phyloP scores from a whole-genome alignment of 2,113 vertebrate species.

The Tinamus guttatus region DNA sequence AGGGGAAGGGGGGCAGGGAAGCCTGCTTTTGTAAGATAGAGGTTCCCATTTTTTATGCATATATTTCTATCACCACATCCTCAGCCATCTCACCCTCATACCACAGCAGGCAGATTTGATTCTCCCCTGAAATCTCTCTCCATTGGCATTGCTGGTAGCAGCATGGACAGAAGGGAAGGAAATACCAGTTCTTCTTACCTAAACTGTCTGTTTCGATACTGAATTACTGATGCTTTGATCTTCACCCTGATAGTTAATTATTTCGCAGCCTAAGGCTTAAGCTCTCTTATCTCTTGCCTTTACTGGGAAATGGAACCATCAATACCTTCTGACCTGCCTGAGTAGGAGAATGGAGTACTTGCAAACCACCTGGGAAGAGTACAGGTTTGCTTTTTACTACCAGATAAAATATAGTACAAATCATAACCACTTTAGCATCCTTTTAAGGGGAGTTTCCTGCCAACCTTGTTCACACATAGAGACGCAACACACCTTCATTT shows the following conservation, averaged over 20 bases:
- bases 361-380: neutral
- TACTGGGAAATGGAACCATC: neutral
- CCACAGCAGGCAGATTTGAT: neutral
- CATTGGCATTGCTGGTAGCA: neutral
- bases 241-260: neutral
- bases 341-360: neutral
- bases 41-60: neutral
- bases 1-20: no score
- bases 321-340: neutral
- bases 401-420: neutral
- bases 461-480: neutral
- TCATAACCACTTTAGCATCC: neutral
- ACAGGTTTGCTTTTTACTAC: neutral
- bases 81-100: neutral
- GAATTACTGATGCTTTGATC: neutral
- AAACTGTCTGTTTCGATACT: neutral
- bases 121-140: neutral
- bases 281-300: neutral
- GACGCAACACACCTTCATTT: neutral
- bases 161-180: neutral
- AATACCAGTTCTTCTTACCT: neutral
- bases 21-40: neutral
- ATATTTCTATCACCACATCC: accelerated
- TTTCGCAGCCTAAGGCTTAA: neutral
- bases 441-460: neutral